A percentile compares a stretch with the other conserved stretches of the same genome.
phyloP scores from a whole-genome alignment of 2,113 vertebrate species.

The Engraulis encrasicolus region DNA sequence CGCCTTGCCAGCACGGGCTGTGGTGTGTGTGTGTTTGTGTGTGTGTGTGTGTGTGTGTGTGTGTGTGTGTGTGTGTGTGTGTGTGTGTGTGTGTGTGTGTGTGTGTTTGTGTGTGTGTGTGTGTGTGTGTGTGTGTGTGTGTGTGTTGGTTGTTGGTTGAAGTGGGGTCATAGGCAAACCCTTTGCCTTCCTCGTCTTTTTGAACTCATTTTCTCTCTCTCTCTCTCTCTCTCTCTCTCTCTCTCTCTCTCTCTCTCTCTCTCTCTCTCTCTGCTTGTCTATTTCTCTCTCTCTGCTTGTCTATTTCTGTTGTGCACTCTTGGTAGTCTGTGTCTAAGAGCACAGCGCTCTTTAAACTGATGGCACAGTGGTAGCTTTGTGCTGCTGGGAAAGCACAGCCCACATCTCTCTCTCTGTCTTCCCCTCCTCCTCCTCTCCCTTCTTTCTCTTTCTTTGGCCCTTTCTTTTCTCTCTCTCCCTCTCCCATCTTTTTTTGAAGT shows the following conservation, averaged over 20 bases:
- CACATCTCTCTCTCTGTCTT: slow-evolving; percentile 7
- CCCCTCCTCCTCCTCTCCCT: not conserved
- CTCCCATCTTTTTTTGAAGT: not conserved
- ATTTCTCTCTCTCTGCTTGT: not conserved
- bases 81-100: not conserved
- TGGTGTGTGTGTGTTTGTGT: not conserved
- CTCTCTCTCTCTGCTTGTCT: not conserved
- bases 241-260: not conserved
- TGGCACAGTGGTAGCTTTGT: slow-evolving; percentile 40
- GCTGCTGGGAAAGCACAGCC: slow-evolving; percentile 34
- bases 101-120: not conserved
- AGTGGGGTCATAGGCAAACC: slow-evolving; percentile 11
- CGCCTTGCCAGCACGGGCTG: not conserved
- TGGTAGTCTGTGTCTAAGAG: too few species aligned
- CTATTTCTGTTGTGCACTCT: too few species aligned
- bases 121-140: not conserved
- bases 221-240: not conserved
- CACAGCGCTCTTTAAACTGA: slow-evolving; percentile 29
- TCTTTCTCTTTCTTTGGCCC: not conserved
- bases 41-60: not conserved
- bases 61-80: not conserved
- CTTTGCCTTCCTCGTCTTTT: not conserved
- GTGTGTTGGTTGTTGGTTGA: not conserved
- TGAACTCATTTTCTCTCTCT: too few species aligned
- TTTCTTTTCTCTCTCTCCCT: not conserved